These are phyloP conservation scores for Drosophila stalkeri DNA, from an alignment of 2,888 invertebrate species.

Conservation along the genomic window DNA sequence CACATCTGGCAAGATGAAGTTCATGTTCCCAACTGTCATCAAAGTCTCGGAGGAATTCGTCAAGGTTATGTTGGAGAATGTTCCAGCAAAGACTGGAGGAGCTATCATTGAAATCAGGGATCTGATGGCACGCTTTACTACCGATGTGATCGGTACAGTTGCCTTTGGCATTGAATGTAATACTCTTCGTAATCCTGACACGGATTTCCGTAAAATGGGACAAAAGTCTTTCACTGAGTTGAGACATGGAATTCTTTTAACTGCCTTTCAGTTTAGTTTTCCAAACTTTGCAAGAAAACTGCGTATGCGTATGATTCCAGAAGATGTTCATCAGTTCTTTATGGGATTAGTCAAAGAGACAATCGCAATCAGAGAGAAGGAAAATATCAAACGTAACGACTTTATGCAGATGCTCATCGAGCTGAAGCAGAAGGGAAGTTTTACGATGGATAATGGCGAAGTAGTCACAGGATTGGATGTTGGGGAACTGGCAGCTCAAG, in stretches of 20 bases:
- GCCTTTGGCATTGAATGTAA: constrained; percentile 86
- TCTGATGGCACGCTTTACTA: constrained; percentile 85
- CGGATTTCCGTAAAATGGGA: constrained; percentile 80
- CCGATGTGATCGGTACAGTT: constrained; percentile 86
- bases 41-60: constrained; percentile 61
- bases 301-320: constrained; percentile 61
- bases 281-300: constrained; percentile 67
- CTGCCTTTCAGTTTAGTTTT: constrained; percentile 53
- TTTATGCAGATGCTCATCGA: constrained; percentile 86
- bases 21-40: constrained; percentile 71
- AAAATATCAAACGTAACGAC: constrained; percentile 84
- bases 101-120: constrained; percentile 84
- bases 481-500: constrained; percentile 86
- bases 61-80: constrained; percentile 45
- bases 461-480: constrained; percentile 69
- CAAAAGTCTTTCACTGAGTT: constrained; percentile 44
- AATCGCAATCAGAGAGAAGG: constrained; percentile 82
- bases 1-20: constrained; percentile 78
- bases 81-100: constrained; percentile 32
- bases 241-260: constrained; percentile 45
- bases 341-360: constrained; percentile 83
- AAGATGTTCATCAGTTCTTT: constrained; percentile 80
- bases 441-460: constrained; percentile 71
- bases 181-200: constrained; percentile 80
- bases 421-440: constrained; percentile 74